phyloP scores from a whole-genome alignment of 1,140 invertebrate species.

The Drosophila asahinai region DNA sequence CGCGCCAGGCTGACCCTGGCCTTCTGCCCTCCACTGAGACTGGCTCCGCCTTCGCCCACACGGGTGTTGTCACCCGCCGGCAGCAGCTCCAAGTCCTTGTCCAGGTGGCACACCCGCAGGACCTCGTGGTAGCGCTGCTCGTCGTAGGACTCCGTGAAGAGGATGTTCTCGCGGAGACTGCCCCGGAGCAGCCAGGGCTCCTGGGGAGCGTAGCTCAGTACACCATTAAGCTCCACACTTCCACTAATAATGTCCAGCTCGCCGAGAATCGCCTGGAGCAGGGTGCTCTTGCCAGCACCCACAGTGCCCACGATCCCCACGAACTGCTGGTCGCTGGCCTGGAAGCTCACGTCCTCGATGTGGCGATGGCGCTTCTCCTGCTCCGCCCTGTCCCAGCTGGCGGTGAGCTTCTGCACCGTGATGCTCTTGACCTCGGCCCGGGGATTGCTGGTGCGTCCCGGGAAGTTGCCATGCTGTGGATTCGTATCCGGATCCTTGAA shows the following conservation, averaged over 20 bases:
- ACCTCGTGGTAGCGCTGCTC: conserved; percentile 88
- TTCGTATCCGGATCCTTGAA: conserved; percentile 62
- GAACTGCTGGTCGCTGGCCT: conserved; percentile 86
- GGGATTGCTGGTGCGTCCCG: conserved; percentile 70
- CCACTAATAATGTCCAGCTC: conserved; percentile 90
- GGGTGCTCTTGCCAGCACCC: conserved; percentile 92
- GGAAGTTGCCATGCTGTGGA: conserved; percentile 65
- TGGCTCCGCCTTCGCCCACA: conserved; percentile 93
- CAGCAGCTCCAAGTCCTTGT: conserved; percentile 87
- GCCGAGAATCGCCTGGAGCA: conserved; percentile 89
- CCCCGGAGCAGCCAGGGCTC: conserved; percentile 90
- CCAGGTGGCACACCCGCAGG: conserved; percentile 87
- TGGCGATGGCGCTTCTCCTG: conserved; percentile 76
- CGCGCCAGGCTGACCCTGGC: conserved; percentile 89
- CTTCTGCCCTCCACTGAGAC: conserved; percentile 91
- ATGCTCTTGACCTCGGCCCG: conserved; percentile 86
- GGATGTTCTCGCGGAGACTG: conserved; percentile 91
- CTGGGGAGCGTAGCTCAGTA: conserved; percentile 91
- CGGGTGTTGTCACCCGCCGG: conserved; percentile 90
- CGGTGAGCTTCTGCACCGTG: conserved; percentile 79
- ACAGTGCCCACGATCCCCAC: conserved; percentile 91
- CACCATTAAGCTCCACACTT: conserved; percentile 88
- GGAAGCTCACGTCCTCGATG: conserved; percentile 86
- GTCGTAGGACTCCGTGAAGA: conserved; percentile 90
- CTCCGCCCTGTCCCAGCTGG: conserved; percentile 84